Evolutionary conservation across 2,797 vertebrate genomes (phyloP).

Genomic region (Myoxocephalus aenaeus): DNA sequence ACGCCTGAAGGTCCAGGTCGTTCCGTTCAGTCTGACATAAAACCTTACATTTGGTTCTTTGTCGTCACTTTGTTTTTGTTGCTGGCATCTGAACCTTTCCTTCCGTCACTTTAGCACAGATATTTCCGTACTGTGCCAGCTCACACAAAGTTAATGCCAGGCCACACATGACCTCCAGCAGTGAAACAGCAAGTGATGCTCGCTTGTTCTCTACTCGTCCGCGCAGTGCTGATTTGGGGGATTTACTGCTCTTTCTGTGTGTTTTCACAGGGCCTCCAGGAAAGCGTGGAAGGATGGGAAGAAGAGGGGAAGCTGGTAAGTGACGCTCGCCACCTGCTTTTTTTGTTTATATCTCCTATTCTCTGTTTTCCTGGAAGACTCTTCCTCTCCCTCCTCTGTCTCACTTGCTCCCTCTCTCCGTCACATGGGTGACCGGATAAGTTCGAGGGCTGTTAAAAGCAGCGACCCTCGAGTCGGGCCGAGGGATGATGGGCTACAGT

Average conservation of each 20-base stretch:
- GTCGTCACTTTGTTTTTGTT: slow-evolving; percentile 27
- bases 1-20: neutral
- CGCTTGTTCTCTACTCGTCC: slow-evolving; percentile 49
- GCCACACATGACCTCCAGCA: slow-evolving; percentile 53
- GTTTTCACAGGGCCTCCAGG: slow-evolving; percentile 91
- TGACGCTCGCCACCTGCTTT: slow-evolving; percentile 44
- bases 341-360: slow-evolving; percentile 39
- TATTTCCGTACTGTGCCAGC: slow-evolving; percentile 39
- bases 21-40: slow-evolving; percentile 9
- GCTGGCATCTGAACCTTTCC: slow-evolving; percentile 7
- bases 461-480: slow-evolving; percentile 60
- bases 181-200: slow-evolving; percentile 47
- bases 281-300: slow-evolving; percentile 89
- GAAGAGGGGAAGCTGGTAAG: slow-evolving; percentile 93
- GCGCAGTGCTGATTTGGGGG: slow-evolving; percentile 37
- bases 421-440: slow-evolving; percentile 38
- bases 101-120: neutral
- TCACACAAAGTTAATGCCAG: slow-evolving; percentile 48
- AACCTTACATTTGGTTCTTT: slow-evolving; percentile 35
- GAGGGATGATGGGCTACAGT: slow-evolving; percentile 50
- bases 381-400: slow-evolving; percentile 12
- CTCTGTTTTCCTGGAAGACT: slow-evolving; percentile 44
- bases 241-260: slow-evolving; percentile 69
- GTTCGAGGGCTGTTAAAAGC: slow-evolving; percentile 43
- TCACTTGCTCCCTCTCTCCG: slow-evolving; percentile 22